phyloP scores from a whole-genome alignment of 2,113 vertebrate genomes.

The Pseudorhombus dupliciocellatus region DNA sequence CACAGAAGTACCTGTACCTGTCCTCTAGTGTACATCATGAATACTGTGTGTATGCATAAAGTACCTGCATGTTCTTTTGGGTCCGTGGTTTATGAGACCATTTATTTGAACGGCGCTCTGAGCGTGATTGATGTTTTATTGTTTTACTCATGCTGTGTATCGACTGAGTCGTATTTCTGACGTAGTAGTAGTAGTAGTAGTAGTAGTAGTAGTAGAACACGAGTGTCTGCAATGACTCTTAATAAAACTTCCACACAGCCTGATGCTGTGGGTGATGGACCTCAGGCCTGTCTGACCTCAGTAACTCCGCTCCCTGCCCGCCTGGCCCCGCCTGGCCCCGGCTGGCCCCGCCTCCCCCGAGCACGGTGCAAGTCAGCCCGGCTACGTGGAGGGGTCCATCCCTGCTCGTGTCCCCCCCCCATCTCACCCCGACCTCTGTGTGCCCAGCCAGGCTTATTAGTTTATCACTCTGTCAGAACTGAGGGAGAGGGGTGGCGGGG shows the following conservation, averaged over 20 bases:
- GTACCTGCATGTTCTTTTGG: background rate
- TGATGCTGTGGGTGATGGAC: conserved; percentile 5
- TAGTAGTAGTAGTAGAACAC: too few relatives aligned
- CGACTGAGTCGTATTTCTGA: background rate
- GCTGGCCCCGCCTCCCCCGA: background rate
- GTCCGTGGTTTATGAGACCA: background rate
- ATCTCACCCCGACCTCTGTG: conserved; percentile 2
- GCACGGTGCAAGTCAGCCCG: conserved; percentile 30
- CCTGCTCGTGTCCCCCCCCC: conserved; percentile 11
- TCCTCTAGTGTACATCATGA: too few relatives aligned
- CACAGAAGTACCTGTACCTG: too few relatives aligned
- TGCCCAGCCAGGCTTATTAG: conserved; percentile 91
- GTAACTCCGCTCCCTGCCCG: conserved; percentile 29
- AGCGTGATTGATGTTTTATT: background rate
- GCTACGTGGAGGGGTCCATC: conserved; percentile 9
- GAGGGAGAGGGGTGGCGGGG: conserved; percentile 80
- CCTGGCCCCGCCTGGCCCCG: background rate
- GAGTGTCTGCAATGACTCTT: conserved; percentile 12
- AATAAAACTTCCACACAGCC: conserved; percentile 12
- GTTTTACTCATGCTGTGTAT: background rate
- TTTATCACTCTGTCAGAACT: conserved; percentile 94
- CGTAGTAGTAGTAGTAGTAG: too few relatives aligned
- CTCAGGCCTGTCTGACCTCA: conserved; percentile 23
- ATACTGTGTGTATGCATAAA: background rate
- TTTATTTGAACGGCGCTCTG: background rate